Evolutionary conservation across 1,140 invertebrate genomes (phyloP).

Genomic region (Platyscapa corneri): DNA sequence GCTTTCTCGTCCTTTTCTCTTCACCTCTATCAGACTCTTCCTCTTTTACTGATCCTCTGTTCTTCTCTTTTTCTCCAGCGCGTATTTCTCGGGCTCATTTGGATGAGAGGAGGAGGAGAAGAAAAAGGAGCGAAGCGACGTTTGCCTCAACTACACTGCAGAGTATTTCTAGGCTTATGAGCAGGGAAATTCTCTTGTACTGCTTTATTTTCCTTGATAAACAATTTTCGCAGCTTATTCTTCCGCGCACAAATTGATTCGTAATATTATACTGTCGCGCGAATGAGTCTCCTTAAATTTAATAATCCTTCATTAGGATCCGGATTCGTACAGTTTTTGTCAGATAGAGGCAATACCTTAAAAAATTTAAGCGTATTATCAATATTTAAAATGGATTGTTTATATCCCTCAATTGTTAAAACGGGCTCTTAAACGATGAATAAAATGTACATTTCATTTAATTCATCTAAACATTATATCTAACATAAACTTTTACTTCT

Average conservation of each 20-base stretch:
- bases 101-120: not conserved
- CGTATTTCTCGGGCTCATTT: not conserved
- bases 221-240: not conserved
- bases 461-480: not conserved
- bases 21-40: no score
- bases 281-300: not conserved
- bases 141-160: not conserved
- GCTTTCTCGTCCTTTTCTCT: slow-evolving; percentile 27
- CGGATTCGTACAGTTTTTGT: not conserved
- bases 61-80: not conserved
- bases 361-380: no score
- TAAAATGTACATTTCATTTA: not conserved
- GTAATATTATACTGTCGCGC: not conserved
- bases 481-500: no score
- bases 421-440: no score
- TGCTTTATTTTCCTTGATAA: not conserved
- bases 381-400: no score
- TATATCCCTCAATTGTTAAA: no score
- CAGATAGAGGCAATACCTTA: no score
- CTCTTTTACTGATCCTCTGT: not conserved
- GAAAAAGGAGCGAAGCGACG: not conserved
- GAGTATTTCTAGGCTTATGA: not conserved
- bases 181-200: no score
- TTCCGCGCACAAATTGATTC: not conserved
- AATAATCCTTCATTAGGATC: not conserved